These are phyloP conservation scores for Eupeodes latifasciatus DNA, from an alignment of 2,888 invertebrate species.

Conservation along the genomic window DNA sequence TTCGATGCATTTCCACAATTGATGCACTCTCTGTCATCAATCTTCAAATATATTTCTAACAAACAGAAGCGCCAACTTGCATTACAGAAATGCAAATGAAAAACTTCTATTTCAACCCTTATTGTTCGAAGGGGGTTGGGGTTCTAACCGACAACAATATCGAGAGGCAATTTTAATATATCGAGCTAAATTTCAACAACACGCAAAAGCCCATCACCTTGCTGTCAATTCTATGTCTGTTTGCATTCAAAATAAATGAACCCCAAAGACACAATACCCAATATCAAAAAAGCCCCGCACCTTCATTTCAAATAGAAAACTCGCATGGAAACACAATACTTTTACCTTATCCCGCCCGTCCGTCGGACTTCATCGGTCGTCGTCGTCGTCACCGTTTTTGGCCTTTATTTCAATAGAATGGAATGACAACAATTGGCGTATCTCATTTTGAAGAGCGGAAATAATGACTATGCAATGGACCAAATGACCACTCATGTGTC, in stretches of 20 bases:
- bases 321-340: conserved; percentile 53
- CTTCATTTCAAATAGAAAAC: neutral
- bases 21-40: conserved; percentile 27
- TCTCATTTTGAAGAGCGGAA: conserved; percentile 75
- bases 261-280: conserved; percentile 26
- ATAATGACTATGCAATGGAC: conserved; percentile 76
- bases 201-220: conserved; percentile 28
- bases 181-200: conserved; percentile 39
- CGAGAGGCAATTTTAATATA: conserved; percentile 58
- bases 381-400: neutral
- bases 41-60: conserved; percentile 34
- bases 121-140: too few species aligned
- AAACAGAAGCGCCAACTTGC: conserved; percentile 34
- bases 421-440: conserved; percentile 68
- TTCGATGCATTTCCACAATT: conserved; percentile 58
- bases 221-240: conserved; percentile 45
- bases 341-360: neutral
- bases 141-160: conserved; percentile 1
- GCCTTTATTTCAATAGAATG: conserved; percentile 31
- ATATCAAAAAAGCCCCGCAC: neutral
- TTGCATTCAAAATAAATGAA: conserved; percentile 67
- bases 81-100: conserved; percentile 30
- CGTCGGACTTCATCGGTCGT: too few species aligned
- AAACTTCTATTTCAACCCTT: conserved; percentile 14
- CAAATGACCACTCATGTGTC: conserved; percentile 79